Conservation (phyloP, 2,797 vertebrate genomes). For the Vireo griseus region DNA sequence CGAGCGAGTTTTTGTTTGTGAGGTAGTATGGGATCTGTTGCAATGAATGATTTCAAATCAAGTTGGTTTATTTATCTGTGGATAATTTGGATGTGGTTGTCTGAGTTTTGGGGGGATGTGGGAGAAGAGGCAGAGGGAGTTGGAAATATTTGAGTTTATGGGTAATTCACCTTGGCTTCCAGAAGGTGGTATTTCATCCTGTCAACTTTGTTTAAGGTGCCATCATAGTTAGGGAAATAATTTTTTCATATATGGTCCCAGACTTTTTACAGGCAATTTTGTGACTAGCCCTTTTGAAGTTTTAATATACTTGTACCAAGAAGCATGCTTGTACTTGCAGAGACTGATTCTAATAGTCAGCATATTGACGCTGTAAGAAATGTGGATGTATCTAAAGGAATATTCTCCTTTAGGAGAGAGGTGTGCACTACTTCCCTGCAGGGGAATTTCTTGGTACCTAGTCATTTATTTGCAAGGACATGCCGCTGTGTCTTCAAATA, state of each 20-base stretch:
- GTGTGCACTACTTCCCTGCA: not conserved
- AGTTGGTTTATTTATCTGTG: not conserved
- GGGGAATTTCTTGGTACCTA: constrained; percentile 29
- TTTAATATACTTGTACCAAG: not conserved
- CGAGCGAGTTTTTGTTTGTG: not conserved
- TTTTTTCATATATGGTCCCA: not conserved
- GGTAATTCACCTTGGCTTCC: not conserved
- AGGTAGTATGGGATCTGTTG: not conserved
- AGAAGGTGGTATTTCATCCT: not conserved
- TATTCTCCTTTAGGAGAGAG: not conserved
- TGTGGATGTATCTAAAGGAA: not conserved
- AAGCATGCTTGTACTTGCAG: not conserved
- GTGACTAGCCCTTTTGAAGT: not conserved
- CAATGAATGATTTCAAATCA: not conserved
- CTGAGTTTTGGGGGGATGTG: not conserved
- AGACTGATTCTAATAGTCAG: not conserved
- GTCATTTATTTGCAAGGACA: constrained; percentile 28
- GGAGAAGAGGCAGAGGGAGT: not conserved
- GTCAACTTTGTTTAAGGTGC: not conserved
- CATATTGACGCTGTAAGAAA: not conserved
- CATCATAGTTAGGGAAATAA: not conserved
- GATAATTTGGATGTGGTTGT: not conserved
- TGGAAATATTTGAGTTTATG: not conserved
- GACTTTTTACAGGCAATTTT: not conserved
- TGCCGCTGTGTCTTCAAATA: constrained; percentile 2